phyloP scores from a whole-genome alignment of 2,888 invertebrate genomes.

The Tipula lateralis region DNA sequence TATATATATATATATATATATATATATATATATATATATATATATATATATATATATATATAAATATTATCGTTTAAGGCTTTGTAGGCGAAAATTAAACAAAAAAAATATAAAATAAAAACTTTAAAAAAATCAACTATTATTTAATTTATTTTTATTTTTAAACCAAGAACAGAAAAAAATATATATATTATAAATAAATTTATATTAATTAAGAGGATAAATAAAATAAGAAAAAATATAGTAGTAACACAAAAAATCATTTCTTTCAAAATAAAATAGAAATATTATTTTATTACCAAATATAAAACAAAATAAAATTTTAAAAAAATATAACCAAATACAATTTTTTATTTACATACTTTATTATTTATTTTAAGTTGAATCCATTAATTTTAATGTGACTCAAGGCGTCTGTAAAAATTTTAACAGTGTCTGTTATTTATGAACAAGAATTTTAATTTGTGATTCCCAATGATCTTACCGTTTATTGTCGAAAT shows the following conservation, averaged over 20 bases:
- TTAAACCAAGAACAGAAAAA: neutral
- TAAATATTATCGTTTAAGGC: neutral
- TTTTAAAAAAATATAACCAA: neutral
- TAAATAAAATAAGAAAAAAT: neutral
- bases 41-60: neutral
- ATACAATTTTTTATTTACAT: neutral
- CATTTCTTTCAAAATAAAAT: neutral
- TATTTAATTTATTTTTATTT: neutral
- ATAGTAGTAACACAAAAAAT: neutral
- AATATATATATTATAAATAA: neutral
- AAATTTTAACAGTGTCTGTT: too few relatives aligned
- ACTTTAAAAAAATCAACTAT: neutral
- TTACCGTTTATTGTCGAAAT: too few relatives aligned
- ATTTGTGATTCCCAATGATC: too few relatives aligned
- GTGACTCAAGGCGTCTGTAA: too few relatives aligned
- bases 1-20: neutral
- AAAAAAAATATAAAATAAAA: neutral
- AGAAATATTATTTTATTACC: conserved; percentile 1
- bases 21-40: neutral
- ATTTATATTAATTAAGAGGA: neutral
- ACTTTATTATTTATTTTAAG: too few relatives aligned
- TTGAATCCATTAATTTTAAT: too few relatives aligned
- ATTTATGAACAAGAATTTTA: too few relatives aligned
- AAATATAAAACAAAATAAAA: conserved; percentile 4
- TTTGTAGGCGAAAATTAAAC: neutral